Evolutionary conservation across 92 coral and sea anemone species (phyloP).

Genomic region (Epizoanthus rinbou): DNA sequence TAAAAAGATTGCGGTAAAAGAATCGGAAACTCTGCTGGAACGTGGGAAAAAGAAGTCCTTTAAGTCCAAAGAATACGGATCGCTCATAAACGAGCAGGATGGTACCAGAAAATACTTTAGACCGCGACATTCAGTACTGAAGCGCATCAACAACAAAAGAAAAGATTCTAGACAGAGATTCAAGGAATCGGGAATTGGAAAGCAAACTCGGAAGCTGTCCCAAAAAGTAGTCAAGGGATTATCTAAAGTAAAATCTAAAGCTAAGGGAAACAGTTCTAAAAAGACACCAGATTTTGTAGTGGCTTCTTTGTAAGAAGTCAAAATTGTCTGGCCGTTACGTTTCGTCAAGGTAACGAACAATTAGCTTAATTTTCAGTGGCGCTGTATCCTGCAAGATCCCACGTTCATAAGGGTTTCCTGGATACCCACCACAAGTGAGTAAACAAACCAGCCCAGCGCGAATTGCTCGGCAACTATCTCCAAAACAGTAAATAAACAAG

Average conservation of each 20-base stretch:
- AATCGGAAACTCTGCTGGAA: neutral
- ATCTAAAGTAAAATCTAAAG: conserved; percentile 13
- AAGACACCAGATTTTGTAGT: conserved; percentile 12
- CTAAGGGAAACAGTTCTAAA: neutral
- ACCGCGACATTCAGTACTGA: neutral
- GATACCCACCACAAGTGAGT: too few relatives aligned
- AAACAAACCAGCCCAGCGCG: too few relatives aligned
- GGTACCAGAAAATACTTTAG: neutral
- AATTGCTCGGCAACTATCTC: too few relatives aligned
- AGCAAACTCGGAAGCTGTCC: conserved; percentile 23
- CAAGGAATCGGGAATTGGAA: conserved; percentile 30
- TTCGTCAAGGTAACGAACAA: too few relatives aligned
- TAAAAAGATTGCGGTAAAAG: neutral
- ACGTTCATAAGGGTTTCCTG: too few relatives aligned
- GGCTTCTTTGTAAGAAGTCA: conserved; percentile 1
- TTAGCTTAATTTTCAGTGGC: too few relatives aligned
- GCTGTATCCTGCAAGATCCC: too few relatives aligned
- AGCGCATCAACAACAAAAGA: conserved; percentile 13
- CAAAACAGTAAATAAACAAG: too few relatives aligned
- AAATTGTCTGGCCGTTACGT: too few relatives aligned
- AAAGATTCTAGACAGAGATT: conserved; percentile 17
- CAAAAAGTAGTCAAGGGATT: conserved; percentile 22
- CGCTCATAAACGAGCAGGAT: conserved; percentile 19
- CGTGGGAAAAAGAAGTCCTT: conserved; percentile 16
- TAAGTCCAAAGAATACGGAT: conserved; percentile 17